Conservation (phyloP, 2,888 invertebrate species). For the Ophion obscuratus region DNA sequence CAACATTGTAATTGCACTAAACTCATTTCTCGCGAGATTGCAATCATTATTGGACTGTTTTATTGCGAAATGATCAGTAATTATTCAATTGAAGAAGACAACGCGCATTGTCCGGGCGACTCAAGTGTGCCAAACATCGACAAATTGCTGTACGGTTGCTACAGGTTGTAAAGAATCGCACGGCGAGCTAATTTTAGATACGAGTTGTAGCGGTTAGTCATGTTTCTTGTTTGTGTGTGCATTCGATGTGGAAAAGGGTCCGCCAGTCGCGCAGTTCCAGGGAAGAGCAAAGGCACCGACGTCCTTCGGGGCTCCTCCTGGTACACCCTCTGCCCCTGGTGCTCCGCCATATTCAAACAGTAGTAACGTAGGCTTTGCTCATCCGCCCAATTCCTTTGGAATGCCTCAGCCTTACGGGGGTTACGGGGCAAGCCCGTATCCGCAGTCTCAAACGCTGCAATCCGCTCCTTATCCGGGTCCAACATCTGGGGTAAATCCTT, state of each 20-base stretch:
- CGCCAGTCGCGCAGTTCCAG: slow-evolving; percentile 77
- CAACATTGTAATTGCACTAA: neutral
- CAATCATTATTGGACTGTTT: neutral
- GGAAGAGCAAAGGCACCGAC: slow-evolving; percentile 78
- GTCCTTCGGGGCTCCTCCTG: slow-evolving; percentile 80
- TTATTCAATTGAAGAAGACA: neutral
- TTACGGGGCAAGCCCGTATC: slow-evolving; percentile 53
- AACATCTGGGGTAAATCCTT: slow-evolving; percentile 41
- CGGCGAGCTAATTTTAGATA: neutral
- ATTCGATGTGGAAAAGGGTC: slow-evolving; percentile 75
- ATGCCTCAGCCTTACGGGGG: slow-evolving; percentile 79
- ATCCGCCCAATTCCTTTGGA: slow-evolving; percentile 75
- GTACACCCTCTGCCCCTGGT: slow-evolving; percentile 79
- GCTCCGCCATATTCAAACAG: slow-evolving; percentile 73
- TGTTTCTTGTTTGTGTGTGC: slow-evolving; percentile 60
- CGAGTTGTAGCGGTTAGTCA: slow-evolving; percentile 36
- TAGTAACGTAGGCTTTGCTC: slow-evolving; percentile 71
- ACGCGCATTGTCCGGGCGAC: neutral
- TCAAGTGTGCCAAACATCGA: neutral
- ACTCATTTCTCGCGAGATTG: neutral
- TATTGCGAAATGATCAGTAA: neutral
- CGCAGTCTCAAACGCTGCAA: slow-evolving; percentile 29
- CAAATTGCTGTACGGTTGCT: neutral
- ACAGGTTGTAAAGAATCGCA: neutral
- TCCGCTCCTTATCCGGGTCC: slow-evolving; percentile 39